phyloP scores from a whole-genome alignment of 2,888 invertebrate species.

The Andricus curvator region DNA sequence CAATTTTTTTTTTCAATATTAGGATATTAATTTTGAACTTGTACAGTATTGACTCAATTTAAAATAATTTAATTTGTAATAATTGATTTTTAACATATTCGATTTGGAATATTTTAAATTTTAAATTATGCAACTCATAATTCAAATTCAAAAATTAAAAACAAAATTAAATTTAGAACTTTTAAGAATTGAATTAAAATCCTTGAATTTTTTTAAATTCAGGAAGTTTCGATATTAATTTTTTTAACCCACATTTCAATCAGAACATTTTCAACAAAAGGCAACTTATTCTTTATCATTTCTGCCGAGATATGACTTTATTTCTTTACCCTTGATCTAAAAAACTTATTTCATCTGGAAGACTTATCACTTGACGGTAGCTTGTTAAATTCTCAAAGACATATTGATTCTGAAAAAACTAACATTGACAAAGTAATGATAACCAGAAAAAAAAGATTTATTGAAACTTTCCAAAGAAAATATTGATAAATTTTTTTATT shows the following conservation, averaged over 20 bases:
- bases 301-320: not conserved
- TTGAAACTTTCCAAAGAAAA: not conserved
- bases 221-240: too few relatives aligned
- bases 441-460: not conserved
- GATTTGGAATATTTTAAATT: too few relatives aligned
- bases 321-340: conserved; percentile 9
- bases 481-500: not conserved
- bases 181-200: too few relatives aligned
- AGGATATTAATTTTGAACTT: too few relatives aligned
- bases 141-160: too few relatives aligned
- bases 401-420: not conserved
- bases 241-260: not conserved
- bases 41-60: too few relatives aligned
- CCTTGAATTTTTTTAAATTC: too few relatives aligned
- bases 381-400: not conserved
- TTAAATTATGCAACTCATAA: too few relatives aligned
- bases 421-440: not conserved
- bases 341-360: not conserved
- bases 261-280: not conserved
- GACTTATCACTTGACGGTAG: not conserved
- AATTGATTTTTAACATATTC: too few relatives aligned
- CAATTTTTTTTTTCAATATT: too few relatives aligned
- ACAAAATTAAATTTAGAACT: too few relatives aligned
- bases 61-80: too few relatives aligned
- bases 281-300: not conserved